Conservation (phyloP, 1,140 invertebrate species). For the Venturia canescens region DNA sequence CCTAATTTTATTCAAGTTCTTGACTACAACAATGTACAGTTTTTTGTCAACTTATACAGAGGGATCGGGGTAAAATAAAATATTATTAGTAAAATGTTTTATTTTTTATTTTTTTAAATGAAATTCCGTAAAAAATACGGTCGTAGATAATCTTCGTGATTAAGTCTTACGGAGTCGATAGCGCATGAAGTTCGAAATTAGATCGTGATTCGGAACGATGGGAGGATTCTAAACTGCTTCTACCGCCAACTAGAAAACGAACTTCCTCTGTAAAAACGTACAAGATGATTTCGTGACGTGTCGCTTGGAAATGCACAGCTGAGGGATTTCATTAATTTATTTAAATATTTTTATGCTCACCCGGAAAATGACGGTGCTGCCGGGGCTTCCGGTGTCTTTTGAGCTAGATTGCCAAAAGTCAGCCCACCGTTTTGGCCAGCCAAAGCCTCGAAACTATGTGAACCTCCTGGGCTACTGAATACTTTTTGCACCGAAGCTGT, state of each 20-base stretch:
- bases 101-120: slow-evolving; percentile 14
- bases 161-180: background rate
- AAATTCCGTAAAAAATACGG: background rate
- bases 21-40: too few species aligned
- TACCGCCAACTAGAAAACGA: slow-evolving; percentile 74
- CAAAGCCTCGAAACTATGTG: slow-evolving; percentile 69
- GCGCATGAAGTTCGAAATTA: background rate
- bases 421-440: slow-evolving; percentile 68
- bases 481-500: slow-evolving; percentile 64
- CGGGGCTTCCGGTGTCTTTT: slow-evolving; percentile 67
- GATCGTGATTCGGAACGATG: background rate
- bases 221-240: background rate
- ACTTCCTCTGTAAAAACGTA: slow-evolving; percentile 66
- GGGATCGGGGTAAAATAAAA: background rate
- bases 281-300: background rate
- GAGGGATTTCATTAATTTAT: background rate
- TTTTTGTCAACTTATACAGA: too few species aligned
- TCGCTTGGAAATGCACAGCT: background rate
- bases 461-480: slow-evolving; percentile 64
- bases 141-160: background rate
- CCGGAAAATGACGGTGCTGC: slow-evolving; percentile 68
- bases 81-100: slow-evolving; percentile 20
- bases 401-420: slow-evolving; percentile 73
- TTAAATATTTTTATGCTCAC: slow-evolving; percentile 52
- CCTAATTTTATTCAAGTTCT: too few species aligned